phyloP scores from a whole-genome alignment of 2,888 invertebrate genomes.

The Orthonychiurus folsomi region DNA sequence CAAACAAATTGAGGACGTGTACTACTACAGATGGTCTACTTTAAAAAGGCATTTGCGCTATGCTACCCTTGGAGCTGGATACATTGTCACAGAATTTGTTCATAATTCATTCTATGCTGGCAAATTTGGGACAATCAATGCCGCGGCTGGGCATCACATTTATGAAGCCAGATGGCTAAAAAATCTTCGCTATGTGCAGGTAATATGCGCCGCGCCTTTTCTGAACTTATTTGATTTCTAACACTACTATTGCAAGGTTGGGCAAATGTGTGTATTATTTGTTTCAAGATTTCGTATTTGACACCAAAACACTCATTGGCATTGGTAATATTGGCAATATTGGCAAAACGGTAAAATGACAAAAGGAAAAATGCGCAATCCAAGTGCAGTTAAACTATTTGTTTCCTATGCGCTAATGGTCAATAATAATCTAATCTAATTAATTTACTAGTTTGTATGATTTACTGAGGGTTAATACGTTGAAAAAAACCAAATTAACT shows the following conservation, averaged over 20 bases:
- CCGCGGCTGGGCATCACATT: slow-evolving; percentile 39
- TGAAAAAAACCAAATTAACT: no score
- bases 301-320: no score
- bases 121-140: slow-evolving; percentile 37
- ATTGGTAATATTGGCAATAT: no score
- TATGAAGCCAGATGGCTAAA: slow-evolving; percentile 33
- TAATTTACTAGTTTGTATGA: no score
- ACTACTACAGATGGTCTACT: slow-evolving; percentile 35
- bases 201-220: no score
- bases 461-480: not conserved
- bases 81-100: slow-evolving; percentile 37
- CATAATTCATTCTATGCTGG: slow-evolving; percentile 31
- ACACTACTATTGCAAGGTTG: not conserved
- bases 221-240: slow-evolving; percentile 9
- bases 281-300: no score
- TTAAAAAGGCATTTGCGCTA: slow-evolving; percentile 36
- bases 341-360: not conserved
- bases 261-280: not conserved
- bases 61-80: slow-evolving; percentile 30
- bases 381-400: no score
- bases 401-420: no score
- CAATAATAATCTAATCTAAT: no score
- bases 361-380: not conserved
- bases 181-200: slow-evolving; percentile 28
- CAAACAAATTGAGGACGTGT: slow-evolving; percentile 33